Conservation (phyloP, 2,797 vertebrate species). For the Triplophysa yarkandensis region DNA sequence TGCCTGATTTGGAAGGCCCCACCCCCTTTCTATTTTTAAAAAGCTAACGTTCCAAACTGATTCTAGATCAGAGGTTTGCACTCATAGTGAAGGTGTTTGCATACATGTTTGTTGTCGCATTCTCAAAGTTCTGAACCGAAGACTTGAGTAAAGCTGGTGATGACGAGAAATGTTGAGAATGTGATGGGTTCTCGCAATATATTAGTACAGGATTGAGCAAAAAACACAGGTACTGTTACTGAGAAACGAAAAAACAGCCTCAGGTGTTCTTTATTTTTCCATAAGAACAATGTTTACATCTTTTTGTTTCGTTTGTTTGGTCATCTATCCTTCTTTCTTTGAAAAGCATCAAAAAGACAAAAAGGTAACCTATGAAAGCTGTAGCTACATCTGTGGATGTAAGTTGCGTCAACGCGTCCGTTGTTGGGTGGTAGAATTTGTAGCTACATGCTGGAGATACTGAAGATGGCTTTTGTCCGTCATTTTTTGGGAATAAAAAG, state of each 20-base stretch:
- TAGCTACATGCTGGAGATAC: constrained; percentile 68
- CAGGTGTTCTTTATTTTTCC: constrained; percentile 62
- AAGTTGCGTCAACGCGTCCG: constrained; percentile 1
- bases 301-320: constrained; percentile 47
- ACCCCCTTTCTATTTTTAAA: neutral
- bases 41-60: neutral
- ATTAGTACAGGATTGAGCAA: constrained; percentile 29
- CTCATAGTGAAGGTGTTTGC: constrained; percentile 35
- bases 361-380: constrained; percentile 74
- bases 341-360: constrained; percentile 42
- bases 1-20: neutral
- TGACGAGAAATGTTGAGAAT: constrained; percentile 11
- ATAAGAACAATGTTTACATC: constrained; percentile 69
- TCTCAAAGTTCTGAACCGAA: constrained; percentile 15
- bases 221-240: constrained; percentile 28
- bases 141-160: neutral
- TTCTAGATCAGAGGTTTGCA: constrained; percentile 21
- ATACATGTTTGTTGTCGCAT: constrained; percentile 32
- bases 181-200: constrained; percentile 22
- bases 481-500: neutral
- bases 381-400: constrained; percentile 42
- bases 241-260: constrained; percentile 55
- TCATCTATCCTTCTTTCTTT: constrained; percentile 16
- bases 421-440: constrained; percentile 16
- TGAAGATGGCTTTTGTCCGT: constrained; percentile 61